Evolutionary conservation across 2,113 vertebrate species (phyloP).

Genomic region (Xenopus borealis): DNA sequence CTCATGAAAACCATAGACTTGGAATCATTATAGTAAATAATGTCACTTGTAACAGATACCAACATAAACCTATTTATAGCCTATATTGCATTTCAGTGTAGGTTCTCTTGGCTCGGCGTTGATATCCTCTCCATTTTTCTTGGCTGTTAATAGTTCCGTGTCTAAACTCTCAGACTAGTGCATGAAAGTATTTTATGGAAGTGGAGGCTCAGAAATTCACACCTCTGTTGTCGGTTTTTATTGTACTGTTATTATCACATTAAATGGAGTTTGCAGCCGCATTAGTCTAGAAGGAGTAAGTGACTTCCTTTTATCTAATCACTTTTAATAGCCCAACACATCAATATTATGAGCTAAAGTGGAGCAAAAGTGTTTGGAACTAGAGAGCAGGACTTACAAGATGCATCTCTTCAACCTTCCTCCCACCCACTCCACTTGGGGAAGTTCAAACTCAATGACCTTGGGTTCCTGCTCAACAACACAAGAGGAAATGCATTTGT

Average conservation of each 20-base stretch:
- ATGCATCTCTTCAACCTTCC: background rate
- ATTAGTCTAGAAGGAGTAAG: constrained; percentile 5
- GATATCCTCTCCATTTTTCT: background rate
- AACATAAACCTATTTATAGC: too few relatives aligned
- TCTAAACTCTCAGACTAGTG: background rate
- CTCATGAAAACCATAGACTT: too few relatives aligned
- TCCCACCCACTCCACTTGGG: too few relatives aligned
- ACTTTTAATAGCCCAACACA: background rate
- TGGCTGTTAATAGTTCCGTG: background rate
- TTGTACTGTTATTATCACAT: background rate
- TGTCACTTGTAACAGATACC: too few relatives aligned
- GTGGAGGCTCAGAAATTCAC: background rate
- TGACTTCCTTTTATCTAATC: background rate
- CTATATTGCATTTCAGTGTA: too few relatives aligned
- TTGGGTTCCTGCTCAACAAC: background rate
- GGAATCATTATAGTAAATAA: too few relatives aligned
- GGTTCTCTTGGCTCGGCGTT: too few relatives aligned
- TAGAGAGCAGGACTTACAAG: background rate
- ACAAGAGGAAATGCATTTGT: too few relatives aligned
- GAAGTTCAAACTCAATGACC: background rate
- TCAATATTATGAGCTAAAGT: background rate
- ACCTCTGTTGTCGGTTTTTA: background rate
- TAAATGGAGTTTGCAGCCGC: background rate
- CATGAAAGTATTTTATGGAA: background rate
- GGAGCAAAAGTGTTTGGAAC: background rate